A percentile compares a stretch with the other conserved stretches of the same genome.
phyloP scores from a whole-genome alignment of 1,140 invertebrate genomes.

The Lepidurus packardi region DNA sequence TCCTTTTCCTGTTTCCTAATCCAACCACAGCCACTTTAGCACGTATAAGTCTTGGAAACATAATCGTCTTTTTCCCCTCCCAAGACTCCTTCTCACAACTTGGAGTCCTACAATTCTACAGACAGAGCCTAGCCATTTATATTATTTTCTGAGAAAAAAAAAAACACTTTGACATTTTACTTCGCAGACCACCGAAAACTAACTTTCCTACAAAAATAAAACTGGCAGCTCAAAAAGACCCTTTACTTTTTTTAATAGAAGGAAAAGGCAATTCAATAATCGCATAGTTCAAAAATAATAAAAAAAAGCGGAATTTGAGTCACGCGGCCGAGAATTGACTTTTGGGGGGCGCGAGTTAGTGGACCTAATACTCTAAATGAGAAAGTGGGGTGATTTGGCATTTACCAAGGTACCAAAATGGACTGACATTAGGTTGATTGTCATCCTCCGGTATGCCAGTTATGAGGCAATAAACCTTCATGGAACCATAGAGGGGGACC shows the following conservation, averaged over 20 bases:
- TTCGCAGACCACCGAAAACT: too few species aligned
- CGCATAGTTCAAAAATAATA: too few species aligned
- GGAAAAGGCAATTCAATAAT: too few species aligned
- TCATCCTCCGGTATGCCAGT: conserved; percentile 17
- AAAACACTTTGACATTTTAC: too few species aligned
- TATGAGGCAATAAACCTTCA: conserved; percentile 11
- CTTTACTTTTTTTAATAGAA: too few species aligned
- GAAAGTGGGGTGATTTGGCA: conserved; percentile 14
- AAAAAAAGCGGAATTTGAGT: background rate
- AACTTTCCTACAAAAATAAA: too few species aligned
- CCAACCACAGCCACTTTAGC: conserved; percentile 20
- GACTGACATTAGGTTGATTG: conserved; percentile 21
- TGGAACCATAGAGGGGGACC: background rate
- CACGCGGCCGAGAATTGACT: background rate
- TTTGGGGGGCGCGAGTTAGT: background rate
- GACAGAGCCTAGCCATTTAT: too few species aligned
- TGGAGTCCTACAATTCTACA: background rate
- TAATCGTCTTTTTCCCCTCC: background rate
- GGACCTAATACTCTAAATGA: background rate
- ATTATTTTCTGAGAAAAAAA: too few species aligned
- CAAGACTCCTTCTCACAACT: background rate
- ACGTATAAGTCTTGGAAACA: background rate
- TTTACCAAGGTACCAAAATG: conserved; percentile 13
- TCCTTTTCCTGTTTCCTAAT: background rate
- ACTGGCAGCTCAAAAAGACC: too few species aligned